A percentile compares a stretch with the other conserved stretches of the same genome.
Conservation (phyloP, 2,888 invertebrate genomes). For the Drosophila neutralis region DNA sequence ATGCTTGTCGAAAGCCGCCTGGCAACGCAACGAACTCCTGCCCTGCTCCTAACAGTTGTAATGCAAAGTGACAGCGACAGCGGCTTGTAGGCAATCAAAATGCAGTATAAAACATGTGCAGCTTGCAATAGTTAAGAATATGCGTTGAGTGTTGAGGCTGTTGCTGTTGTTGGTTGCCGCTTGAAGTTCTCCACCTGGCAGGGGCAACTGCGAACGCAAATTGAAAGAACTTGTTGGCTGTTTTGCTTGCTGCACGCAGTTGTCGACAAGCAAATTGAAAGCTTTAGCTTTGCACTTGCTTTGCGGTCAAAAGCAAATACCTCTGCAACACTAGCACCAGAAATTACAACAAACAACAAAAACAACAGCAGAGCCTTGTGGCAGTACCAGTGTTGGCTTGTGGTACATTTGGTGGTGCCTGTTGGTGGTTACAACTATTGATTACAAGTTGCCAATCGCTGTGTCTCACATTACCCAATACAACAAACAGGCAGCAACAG, state of each 20-base stretch:
- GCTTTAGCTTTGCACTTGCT: slow-evolving; percentile 80
- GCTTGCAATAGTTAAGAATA: slow-evolving; percentile 59
- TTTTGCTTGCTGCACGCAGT: slow-evolving; percentile 61
- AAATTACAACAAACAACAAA: slow-evolving; percentile 16
- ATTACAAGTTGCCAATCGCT: slow-evolving; percentile 75
- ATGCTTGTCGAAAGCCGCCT: slow-evolving; percentile 22
- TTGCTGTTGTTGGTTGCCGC: slow-evolving; percentile 31
- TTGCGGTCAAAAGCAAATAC: slow-evolving; percentile 75
- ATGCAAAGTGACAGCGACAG: slow-evolving; percentile 78
- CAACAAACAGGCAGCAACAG: slow-evolving; percentile 39
- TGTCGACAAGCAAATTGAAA: slow-evolving; percentile 74
- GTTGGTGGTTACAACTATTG: slow-evolving; percentile 79
- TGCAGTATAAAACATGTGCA: slow-evolving; percentile 74
- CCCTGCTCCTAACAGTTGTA: slow-evolving; percentile 56
- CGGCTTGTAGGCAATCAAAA: slow-evolving; percentile 78
- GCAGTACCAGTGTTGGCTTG: slow-evolving; percentile 38
- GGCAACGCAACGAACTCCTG: slow-evolving; percentile 4
- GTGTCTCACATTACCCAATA: slow-evolving; percentile 74
- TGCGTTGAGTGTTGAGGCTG: slow-evolving; percentile 41
- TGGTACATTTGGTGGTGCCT: slow-evolving; percentile 70
- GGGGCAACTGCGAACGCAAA: slow-evolving; percentile 59
- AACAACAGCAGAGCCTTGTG: slow-evolving; percentile 25
- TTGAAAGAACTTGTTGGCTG: slow-evolving; percentile 79
- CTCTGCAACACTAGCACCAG: slow-evolving; percentile 28
- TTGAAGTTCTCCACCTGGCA: slow-evolving; percentile 47